These are phyloP conservation scores for Aplochiton taeniatus DNA, from an alignment of 2,797 vertebrate species.

Conservation along the genomic window DNA sequence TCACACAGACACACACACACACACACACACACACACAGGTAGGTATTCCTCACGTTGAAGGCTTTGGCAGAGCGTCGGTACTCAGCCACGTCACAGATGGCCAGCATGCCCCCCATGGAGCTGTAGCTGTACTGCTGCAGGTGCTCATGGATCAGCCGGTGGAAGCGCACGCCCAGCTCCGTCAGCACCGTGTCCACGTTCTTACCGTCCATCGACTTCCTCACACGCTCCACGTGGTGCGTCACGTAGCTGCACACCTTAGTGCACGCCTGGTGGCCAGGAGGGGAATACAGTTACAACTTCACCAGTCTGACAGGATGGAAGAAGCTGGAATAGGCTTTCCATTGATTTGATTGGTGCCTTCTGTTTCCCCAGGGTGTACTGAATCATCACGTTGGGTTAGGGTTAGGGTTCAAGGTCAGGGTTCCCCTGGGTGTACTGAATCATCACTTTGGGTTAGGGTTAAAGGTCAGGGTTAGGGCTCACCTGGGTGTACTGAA, in stretches of 20 bases:
- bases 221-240: constrained; percentile 94
- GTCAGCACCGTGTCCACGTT: constrained; percentile 97
- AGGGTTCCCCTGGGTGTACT: constrained; percentile 4
- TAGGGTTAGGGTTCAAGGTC: no score
- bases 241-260: constrained; percentile 95
- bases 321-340: no score
- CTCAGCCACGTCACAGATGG: constrained; percentile 98
- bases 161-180: constrained; percentile 95
- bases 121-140: constrained; percentile 98
- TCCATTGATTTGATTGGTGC: no score
- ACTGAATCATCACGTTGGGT: no score
- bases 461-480: no score
- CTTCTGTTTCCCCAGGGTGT: no score
- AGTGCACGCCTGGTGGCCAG: constrained; percentile 84
- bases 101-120: constrained; percentile 98
- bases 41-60: constrained; percentile 85
- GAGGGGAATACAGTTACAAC: no score
- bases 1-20: not conserved
- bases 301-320: no score
- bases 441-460: not conserved
- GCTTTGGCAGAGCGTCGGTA: constrained; percentile 97
- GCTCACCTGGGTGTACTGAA: constrained; percentile 96
- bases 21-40: not conserved
- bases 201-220: constrained; percentile 97
- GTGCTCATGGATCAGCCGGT: constrained; percentile 95